Percentiles rank a stretch among this genome's conserved stretches.
Evolutionary conservation across 2,113 vertebrate species (phyloP).

Genomic region (Prunella himalayana): DNA sequence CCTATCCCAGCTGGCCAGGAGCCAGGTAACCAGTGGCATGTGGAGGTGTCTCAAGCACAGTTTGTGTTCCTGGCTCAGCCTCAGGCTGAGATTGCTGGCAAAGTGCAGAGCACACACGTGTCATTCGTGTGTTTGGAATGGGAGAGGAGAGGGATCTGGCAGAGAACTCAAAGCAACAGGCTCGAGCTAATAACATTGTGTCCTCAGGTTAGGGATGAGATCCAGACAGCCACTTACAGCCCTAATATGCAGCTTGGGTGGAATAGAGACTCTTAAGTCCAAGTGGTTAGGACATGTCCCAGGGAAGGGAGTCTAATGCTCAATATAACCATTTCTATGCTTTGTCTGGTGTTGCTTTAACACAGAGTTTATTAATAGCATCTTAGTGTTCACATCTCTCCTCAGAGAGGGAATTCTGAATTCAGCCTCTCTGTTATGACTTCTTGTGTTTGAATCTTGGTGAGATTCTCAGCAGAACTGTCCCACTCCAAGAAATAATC

Average conservation of each 20-base stretch:
- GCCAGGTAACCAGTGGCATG: not conserved
- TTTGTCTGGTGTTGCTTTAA: not conserved
- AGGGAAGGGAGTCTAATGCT: not conserved
- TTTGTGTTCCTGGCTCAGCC: not conserved
- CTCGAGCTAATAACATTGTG: not conserved
- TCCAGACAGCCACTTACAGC: not conserved
- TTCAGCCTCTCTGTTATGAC: not conserved
- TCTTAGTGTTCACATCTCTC: not conserved
- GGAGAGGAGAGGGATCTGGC: not conserved
- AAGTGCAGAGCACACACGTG: not conserved
- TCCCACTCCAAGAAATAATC: not conserved
- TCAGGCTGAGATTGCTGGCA: not conserved
- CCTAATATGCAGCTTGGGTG: not conserved
- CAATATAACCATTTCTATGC: not conserved
- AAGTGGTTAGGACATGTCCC: not conserved
- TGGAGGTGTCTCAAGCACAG: not conserved
- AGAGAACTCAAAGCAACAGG: not conserved
- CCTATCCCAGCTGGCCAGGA: not conserved
- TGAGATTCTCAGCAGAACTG: not conserved
- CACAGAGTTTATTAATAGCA: not conserved
- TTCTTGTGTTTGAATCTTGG: not conserved
- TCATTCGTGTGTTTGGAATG: not conserved
- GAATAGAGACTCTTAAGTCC: not conserved
- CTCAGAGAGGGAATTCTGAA: not conserved
- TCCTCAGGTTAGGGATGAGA: not conserved